Conservation (phyloP, 2,113 vertebrate genomes). For the Emydura subglobosa region DNA sequence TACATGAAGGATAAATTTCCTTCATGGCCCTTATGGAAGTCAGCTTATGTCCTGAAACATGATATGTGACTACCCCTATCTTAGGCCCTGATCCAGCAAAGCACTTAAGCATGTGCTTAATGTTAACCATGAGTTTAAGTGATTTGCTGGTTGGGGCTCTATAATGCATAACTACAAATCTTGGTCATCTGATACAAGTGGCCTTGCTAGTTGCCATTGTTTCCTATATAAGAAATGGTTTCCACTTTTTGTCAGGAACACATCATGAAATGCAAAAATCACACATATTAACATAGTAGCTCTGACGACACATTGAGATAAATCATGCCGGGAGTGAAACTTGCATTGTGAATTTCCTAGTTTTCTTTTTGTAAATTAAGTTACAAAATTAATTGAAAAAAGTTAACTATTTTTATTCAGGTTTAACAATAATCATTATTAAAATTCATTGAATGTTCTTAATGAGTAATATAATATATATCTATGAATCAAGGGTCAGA, state of each 20-base stretch:
- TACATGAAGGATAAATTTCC: background rate
- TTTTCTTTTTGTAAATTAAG: background rate
- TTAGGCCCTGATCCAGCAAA: constrained; percentile 56
- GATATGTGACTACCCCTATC: background rate
- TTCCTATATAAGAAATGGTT: constrained; percentile 4
- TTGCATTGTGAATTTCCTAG: background rate
- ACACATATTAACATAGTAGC: background rate
- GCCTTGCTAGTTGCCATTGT: background rate
- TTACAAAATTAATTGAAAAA: background rate
- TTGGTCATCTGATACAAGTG: background rate
- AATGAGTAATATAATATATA: background rate
- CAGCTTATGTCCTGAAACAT: background rate
- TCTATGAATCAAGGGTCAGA: rapidly evolving
- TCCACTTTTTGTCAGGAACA: background rate
- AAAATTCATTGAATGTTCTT: background rate
- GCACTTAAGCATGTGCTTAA: constrained; percentile 31
- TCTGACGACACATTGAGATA: background rate
- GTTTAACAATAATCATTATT: background rate
- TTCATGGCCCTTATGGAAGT: constrained; percentile 27
- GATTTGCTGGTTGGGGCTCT: constrained; percentile 37
- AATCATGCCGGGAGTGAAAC: background rate
- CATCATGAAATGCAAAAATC: background rate
- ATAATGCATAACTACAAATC: constrained; percentile 41
- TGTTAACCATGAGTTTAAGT: background rate
- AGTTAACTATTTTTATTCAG: background rate